A percentile compares a stretch with the other conserved stretches of the same genome.
Conservation (phyloP, 2,797 vertebrate species). For the Eulemur coronatus region DNA sequence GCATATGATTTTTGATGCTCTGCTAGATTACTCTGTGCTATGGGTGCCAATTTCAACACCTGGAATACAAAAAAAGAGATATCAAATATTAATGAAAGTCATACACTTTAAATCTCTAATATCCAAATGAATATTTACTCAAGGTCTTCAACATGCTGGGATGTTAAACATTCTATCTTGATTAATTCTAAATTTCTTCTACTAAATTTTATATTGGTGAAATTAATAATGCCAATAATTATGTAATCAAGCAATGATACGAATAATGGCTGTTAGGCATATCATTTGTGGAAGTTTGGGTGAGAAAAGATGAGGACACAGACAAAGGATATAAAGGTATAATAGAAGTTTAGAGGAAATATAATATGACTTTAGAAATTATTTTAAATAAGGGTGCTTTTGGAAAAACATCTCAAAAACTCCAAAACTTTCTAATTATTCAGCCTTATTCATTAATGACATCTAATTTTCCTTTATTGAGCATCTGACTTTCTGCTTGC, state of each 20-base stretch:
- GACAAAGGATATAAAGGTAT: conserved; percentile 22
- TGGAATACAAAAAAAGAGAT: conserved; percentile 35
- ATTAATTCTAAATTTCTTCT: conserved; percentile 42
- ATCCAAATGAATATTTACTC: conserved; percentile 48
- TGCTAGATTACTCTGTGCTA: background rate
- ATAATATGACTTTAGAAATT: conserved; percentile 10
- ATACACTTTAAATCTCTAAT: background rate
- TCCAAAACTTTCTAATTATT: background rate
- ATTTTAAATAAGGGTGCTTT: background rate
- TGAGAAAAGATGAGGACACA: conserved; percentile 24
- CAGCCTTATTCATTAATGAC: background rate
- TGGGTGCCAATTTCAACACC: conserved; percentile 15
- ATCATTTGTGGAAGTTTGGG: conserved; percentile 30
- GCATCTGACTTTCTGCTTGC: background rate
- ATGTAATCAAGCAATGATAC: conserved; percentile 30
- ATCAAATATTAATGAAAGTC: conserved; percentile 50
- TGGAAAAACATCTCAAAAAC: background rate
- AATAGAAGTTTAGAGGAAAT: conserved; percentile 7
- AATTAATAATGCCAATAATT: conserved; percentile 65
- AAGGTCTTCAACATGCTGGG: background rate
- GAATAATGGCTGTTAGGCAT: conserved; percentile 47
- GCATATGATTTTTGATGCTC: background rate
- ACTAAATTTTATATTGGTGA: conserved; percentile 38
- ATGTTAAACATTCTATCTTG: conserved; percentile 15
- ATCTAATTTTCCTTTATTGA: background rate